Conservation (phyloP, 2,113 vertebrate species). For the Willisornis vidua region DNA sequence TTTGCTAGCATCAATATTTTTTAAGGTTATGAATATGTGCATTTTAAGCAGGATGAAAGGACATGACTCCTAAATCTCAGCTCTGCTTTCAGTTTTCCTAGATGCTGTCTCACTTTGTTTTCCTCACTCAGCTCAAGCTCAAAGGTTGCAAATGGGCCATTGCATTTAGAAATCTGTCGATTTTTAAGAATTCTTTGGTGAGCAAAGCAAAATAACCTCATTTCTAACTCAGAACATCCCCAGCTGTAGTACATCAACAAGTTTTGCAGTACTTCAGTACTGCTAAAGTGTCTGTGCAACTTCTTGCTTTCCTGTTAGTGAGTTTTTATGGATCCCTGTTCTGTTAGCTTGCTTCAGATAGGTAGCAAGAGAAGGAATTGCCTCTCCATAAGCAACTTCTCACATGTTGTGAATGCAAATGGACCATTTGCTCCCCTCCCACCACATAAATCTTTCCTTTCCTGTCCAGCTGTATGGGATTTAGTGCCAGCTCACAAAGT, state of each 20-base stretch:
- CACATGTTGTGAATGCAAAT: constrained; percentile 1
- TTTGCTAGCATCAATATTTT: background rate
- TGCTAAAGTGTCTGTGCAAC: background rate
- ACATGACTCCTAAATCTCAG: background rate
- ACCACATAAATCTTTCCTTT: background rate
- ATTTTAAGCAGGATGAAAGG: background rate
- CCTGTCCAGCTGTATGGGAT: background rate
- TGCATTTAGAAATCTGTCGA: background rate
- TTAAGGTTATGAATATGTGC: background rate
- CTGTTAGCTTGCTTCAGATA: background rate
- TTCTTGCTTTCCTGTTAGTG: background rate
- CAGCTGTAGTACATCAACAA: background rate
- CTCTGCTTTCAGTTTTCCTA: background rate
- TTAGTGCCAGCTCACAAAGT: constrained; percentile 13
- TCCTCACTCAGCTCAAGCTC: background rate
- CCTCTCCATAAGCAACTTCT: background rate
- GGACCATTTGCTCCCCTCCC: background rate
- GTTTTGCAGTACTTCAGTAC: background rate
- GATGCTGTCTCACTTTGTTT: background rate
- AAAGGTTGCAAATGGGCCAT: background rate
- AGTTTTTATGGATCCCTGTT: background rate
- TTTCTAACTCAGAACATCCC: background rate
- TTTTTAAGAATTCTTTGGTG: background rate
- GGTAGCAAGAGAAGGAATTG: background rate
- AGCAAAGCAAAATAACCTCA: background rate